Evolutionary conservation across 2,113 vertebrate species (phyloP).

Genomic region (Saguinus imperator): DNA sequence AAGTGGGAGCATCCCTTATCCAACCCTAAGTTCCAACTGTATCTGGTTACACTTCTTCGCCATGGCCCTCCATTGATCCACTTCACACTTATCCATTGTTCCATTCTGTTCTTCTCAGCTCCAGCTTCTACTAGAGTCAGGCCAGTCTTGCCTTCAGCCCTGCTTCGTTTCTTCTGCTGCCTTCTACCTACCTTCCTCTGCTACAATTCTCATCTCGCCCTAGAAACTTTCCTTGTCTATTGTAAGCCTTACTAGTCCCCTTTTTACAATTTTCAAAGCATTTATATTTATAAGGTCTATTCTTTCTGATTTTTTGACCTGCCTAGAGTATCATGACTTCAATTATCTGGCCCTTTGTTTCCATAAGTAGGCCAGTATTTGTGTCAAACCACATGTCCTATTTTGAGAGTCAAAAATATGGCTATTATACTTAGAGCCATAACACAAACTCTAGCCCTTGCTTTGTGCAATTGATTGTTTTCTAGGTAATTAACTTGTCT

Average conservation of each 20-base stretch:
- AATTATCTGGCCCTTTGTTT: not conserved
- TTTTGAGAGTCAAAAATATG: not conserved
- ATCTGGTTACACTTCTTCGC: not conserved
- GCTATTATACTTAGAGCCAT: not conserved
- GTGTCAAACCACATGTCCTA: not conserved
- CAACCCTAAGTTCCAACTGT: not conserved
- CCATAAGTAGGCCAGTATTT: not conserved
- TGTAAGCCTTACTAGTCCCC: not conserved
- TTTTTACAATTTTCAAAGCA: not conserved
- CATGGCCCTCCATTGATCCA: not conserved
- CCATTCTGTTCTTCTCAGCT: not conserved
- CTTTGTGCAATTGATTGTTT: conserved; percentile 5
- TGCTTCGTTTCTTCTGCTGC: not conserved
- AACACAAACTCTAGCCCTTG: not conserved
- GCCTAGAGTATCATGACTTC: not conserved
- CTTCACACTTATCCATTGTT: not conserved
- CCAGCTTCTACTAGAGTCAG: no score
- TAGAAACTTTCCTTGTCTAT: not conserved
- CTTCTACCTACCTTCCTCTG: not conserved
- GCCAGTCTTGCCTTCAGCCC: not conserved
- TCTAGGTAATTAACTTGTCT: not conserved
- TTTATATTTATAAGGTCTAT: not conserved
- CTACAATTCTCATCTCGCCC: not conserved
- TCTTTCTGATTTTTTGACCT: not conserved
- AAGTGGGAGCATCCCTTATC: not conserved